Evolutionary conservation across 2,888 invertebrate species (phyloP), one percentile per base, ranked within the genome.

Genomic region (Lissocephala sabroskyi): DNA sequence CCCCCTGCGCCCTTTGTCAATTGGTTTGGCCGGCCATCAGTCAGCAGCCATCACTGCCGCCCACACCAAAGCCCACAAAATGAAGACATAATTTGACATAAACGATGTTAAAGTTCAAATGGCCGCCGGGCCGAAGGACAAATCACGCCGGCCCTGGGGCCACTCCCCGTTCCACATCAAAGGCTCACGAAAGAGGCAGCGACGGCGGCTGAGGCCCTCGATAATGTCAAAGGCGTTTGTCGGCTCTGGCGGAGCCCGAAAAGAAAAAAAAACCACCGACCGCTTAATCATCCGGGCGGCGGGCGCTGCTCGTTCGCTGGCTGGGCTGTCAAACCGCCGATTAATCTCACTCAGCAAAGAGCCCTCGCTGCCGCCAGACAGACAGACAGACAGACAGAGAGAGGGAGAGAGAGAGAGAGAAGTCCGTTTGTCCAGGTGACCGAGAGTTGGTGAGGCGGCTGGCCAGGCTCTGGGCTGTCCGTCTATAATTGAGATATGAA

Each of bases 401-500:
- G 13, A 6, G 19, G 29, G 32, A 47, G 43, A 43, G 45, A 52
- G 43, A 37, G 51, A 39, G 52, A 47, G 49, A 54, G 40, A n/a
- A n/a, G n/a, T n/a, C n/a, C n/a, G n/a, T n/a, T n/a, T n/a, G n/a
- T n/a, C n/a, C n/a, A n/a, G n/a, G n/a, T n/a, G n/a, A n/a, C n/a
- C n/a, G n/a, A n/a, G n/a, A n/a, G n/a, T n/a, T n/a, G n/a, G n/a
- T n/a, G n/a, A n/a, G n/a, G n/a, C 23, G 28, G 35, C 13, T 14
- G 19, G 16, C 11, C 3, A 18, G 4, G 28, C 40, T 9, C 35
- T 26, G 41, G 18, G 37, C 13, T 11, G 33, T 23, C 16, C 59
- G 56, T 63, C 55, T 65, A 76, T 81, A 79, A 81, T 81, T 81
- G 81, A 81, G 80, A 79, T 79, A 78, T 81, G 80, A 79, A 79